Percentiles rank a stretch among this genome's conserved stretches.
These are phyloP conservation scores for Leuciscus idus DNA, from an alignment of 2,113 vertebrate genomes.

Conservation along the genomic window DNA sequence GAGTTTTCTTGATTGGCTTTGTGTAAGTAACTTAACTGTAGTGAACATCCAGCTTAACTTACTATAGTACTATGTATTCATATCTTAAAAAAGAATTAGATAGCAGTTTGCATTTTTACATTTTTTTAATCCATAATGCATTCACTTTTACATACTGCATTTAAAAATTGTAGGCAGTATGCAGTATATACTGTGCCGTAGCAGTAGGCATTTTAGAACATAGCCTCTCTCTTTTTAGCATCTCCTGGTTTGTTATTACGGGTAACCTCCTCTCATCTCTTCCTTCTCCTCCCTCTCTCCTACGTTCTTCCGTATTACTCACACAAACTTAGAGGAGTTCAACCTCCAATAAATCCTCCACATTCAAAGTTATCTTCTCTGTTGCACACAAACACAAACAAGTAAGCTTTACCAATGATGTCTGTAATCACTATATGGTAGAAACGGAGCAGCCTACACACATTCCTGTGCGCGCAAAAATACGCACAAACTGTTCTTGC, in stretches of 20 bases:
- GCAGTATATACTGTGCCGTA: background rate
- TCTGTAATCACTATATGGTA: background rate
- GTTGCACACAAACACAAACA: background rate
- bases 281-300: slow-evolving; percentile 27
- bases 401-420: slow-evolving; percentile 7
- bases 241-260: slow-evolving; percentile 41
- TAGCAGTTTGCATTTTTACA: background rate
- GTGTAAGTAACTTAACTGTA: too few species aligned
- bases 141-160: background rate
- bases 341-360: slow-evolving; percentile 28
- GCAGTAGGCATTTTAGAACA: background rate
- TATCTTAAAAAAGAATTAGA: too few species aligned
- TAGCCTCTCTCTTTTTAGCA: slow-evolving; percentile 1
- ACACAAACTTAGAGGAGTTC: slow-evolving; percentile 27
- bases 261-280: slow-evolving; percentile 32
- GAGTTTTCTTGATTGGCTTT: too few species aligned
- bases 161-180: background rate
- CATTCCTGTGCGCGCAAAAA: background rate
- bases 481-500: slow-evolving; percentile 11
- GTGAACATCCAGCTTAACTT: too few species aligned
- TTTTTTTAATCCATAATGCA: background rate
- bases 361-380: background rate
- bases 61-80: too few species aligned
- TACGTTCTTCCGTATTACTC: slow-evolving; percentile 35
- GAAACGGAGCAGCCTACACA: slow-evolving; percentile 31